These are phyloP conservation scores for Cebidichthys violaceus DNA, from an alignment of 2,113 vertebrate species.

Conservation along the genomic window DNA sequence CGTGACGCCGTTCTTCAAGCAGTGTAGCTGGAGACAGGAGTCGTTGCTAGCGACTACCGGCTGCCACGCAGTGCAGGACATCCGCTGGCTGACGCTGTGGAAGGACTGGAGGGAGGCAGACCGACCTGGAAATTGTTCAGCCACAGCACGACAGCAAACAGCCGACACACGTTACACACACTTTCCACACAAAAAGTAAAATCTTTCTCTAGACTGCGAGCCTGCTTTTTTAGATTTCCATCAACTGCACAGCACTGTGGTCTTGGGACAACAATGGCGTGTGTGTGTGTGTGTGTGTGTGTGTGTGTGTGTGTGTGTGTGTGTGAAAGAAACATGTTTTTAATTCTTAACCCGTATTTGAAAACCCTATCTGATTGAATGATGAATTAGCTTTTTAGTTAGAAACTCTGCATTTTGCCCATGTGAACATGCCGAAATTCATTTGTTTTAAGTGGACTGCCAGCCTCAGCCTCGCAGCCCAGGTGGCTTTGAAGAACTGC, in stretches of 20 bases:
- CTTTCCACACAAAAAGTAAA: conserved; percentile 6
- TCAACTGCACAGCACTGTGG: background rate
- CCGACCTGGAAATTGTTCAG: conserved; percentile 23
- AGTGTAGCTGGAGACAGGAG: background rate
- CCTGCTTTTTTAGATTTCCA: background rate
- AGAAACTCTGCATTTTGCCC: conserved; percentile 13
- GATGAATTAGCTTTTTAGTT: background rate
- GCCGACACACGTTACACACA: conserved; percentile 25
- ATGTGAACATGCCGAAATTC: conserved; percentile 11
- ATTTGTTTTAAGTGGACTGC: conserved; percentile 30
- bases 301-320: background rate
- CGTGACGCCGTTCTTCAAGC: background rate
- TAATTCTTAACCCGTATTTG: background rate
- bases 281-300: background rate
- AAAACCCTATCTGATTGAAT: background rate
- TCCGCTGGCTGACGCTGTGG: conserved; percentile 22
- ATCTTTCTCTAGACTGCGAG: background rate
- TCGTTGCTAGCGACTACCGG: background rate
- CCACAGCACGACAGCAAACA: conserved; percentile 11
- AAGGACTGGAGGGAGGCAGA: conserved; percentile 5
- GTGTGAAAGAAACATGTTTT: background rate
- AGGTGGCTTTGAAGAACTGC: conserved; percentile 43
- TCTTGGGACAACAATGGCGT: conserved; percentile 3
- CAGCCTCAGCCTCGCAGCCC: background rate
- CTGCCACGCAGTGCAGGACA: conserved; percentile 23